phyloP scores from a whole-genome alignment of 92 coral and sea anemone genomes.

The Epizoanthus ramosus region DNA sequence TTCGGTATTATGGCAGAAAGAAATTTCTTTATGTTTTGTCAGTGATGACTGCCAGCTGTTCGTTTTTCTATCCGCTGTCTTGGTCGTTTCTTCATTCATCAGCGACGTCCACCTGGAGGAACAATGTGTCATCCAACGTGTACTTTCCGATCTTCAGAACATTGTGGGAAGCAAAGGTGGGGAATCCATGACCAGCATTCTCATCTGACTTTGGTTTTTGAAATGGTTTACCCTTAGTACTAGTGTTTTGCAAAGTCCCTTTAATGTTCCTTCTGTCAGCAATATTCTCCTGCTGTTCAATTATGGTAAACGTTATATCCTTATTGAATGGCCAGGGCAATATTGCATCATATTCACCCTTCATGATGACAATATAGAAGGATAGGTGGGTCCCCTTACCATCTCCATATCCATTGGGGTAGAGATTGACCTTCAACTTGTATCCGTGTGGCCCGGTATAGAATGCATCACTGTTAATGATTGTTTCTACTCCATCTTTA shows the following conservation, averaged over 20 bases:
- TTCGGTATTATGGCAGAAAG: no score
- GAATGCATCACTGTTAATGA: not conserved
- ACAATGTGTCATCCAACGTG: conserved; percentile 50
- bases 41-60: no score
- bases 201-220: conserved; percentile 38
- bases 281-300: not conserved
- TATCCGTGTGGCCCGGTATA: not conserved
- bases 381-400: not conserved
- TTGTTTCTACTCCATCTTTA: not conserved
- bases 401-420: not conserved
- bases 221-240: not conserved
- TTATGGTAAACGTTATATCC: not conserved
- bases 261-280: not conserved
- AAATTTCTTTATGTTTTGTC: no score
- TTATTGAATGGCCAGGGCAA: not conserved
- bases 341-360: no score
- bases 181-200: conserved; percentile 40
- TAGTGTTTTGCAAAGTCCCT: not conserved
- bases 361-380: not conserved
- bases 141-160: conserved; percentile 43
- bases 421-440: not conserved
- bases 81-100: not conserved
- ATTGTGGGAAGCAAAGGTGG: conserved; percentile 40
- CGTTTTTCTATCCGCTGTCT: no score
- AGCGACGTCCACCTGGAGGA: conserved; percentile 41